phyloP scores from a whole-genome alignment of 2,113 vertebrate genomes.

The Syngnathus typhle region DNA sequence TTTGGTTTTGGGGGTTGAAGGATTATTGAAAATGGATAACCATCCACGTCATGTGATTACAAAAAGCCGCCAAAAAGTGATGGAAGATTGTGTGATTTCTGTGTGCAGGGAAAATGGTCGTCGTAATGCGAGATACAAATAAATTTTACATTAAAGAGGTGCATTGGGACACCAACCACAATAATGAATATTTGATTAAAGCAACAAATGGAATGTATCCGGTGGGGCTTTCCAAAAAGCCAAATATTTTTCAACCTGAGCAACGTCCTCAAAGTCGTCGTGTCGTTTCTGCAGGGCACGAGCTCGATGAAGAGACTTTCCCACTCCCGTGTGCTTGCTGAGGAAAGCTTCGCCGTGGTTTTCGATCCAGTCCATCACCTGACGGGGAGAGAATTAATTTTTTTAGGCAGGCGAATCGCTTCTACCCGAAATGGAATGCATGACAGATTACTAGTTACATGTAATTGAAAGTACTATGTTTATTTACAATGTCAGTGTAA shows the following conservation, averaged over 20 bases:
- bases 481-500: too few relatives aligned
- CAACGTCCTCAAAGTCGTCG: constrained; percentile 97
- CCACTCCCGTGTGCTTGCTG: constrained; percentile 96
- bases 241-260: constrained; percentile 75
- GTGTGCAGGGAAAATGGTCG: neutral
- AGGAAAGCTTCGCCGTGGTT: constrained; percentile 98
- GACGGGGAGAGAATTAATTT: neutral
- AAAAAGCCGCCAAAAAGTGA: neutral
- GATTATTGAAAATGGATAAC: constrained; percentile 9
- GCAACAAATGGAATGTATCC: too few relatives aligned
- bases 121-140: neutral
- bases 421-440: neutral
- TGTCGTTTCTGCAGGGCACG: constrained; percentile 95
- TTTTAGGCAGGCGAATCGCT: neutral
- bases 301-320: constrained; percentile 93
- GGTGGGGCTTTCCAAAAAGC: too few relatives aligned
- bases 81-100: neutral
- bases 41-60: constrained; percentile 1
- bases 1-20: neutral
- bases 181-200: too few relatives aligned
- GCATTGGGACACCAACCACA: too few relatives aligned
- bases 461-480: too few relatives aligned
- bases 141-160: neutral
- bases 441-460: too few relatives aligned
- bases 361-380: constrained; percentile 92